Evolutionary conservation across 2,888 invertebrate species (phyloP), one percentile per base, ranked within the genome.

Genomic region (Drosophila pseudotalamancana): DNA sequence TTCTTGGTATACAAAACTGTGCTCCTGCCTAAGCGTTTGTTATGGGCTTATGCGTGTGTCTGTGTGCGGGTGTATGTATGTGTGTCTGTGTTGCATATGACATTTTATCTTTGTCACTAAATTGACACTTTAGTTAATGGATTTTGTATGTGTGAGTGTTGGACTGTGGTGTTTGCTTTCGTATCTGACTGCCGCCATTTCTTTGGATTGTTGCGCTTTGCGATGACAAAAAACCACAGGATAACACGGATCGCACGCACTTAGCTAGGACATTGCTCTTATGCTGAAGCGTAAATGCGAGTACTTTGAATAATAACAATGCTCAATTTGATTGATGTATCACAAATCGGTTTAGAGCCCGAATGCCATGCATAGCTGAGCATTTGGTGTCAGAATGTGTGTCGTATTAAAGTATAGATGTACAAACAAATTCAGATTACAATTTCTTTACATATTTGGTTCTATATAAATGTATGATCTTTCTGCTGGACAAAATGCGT

Each of bases 81-180:
- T 64, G 68, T 63, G 59, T 72, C 65, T 42, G 29, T 50, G 62
- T 70, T 43, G 48, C 48, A 55, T 71, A 71, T 87, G 82, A 79
- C 89, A 76, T 90, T 88, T 89, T 89, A 88, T 88, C 89, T 88
- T 78, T 89, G 89, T 89, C 90, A 89, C 88, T 89, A 90, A 90
- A 90, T 89, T 90, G 88, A 90, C 89, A 88, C 89, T 89, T 90
- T 87, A 89, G 88, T 89, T 90, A 89, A 88, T 89, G 88, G 87
- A 76, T 85, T 86, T 87, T 77, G 74, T 84, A 68, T 86, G 78
- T 78, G 86, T 76, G 72, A 70, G 79, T 68, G 57, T 61, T 55
- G 57, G 56, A 59, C 73, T 70, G 64, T 51, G 85, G 57, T 61
- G 70, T 69, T 65, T 71, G 51, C 69, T 55, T 69, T 65, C 60